Evolutionary conservation across 2,113 vertebrate species (phyloP).

Genomic region (Catagonus wagneri): DNA sequence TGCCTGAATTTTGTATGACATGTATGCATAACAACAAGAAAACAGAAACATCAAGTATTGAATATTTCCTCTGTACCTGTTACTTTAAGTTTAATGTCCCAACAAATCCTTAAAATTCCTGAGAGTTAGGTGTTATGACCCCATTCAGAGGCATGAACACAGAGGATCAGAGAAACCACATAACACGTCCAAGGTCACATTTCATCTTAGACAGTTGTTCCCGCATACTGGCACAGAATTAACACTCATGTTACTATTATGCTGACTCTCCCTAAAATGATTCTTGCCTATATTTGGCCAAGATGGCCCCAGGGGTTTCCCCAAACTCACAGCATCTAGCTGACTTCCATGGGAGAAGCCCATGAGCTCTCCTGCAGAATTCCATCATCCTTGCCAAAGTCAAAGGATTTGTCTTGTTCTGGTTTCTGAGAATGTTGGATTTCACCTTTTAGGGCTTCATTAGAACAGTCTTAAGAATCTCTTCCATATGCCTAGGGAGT

Average conservation of each 20-base stretch:
- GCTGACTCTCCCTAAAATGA: neutral
- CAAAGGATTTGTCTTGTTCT: neutral
- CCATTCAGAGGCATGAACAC: neutral
- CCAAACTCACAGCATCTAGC: neutral
- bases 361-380: neutral
- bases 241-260: neutral
- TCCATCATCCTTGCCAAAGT: neutral
- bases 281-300: neutral
- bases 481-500: neutral
- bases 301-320: neutral
- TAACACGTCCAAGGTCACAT: neutral
- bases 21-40: neutral
- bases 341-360: neutral
- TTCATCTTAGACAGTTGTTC: neutral
- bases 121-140: neutral
- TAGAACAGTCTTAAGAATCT: neutral
- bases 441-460: neutral
- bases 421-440: neutral
- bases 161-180: neutral
- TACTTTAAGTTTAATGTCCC: neutral
- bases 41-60: neutral
- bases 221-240: neutral
- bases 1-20: neutral
- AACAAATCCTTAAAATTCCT: neutral
- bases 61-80: neutral